Percentiles rank a stretch among this genome's conserved stretches.
Evolutionary conservation across 2,888 invertebrate species (phyloP).

Genomic region (Plebejus argus): DNA sequence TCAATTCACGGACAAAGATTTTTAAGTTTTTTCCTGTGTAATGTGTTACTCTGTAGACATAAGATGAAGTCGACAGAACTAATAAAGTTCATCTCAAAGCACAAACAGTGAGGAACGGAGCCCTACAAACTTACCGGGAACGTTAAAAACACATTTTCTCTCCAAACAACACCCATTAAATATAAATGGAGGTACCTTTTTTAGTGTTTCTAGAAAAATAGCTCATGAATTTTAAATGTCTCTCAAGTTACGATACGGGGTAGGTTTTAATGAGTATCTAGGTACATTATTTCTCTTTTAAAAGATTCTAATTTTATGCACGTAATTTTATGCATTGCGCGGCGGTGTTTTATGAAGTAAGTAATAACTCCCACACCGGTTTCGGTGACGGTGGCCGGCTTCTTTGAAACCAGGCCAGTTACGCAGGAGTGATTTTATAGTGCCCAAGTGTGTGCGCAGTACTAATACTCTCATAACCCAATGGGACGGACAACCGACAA

Average conservation of each 20-base stretch:
- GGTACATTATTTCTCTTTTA: constrained; percentile 16
- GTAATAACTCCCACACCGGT: neutral
- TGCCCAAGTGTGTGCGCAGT: no score
- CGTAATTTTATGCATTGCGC: constrained; percentile 34
- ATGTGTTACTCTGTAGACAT: neutral
- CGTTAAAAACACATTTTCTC: constrained; percentile 24
- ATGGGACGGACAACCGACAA: no score
- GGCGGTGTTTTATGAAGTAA: neutral
- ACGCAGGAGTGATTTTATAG: no score
- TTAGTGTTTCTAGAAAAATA: constrained; percentile 40
- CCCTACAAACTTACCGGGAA: constrained; percentile 10
- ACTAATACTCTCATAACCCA: no score
- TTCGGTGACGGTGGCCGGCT: no score
- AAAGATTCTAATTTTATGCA: constrained; percentile 39
- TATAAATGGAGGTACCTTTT: constrained; percentile 39
- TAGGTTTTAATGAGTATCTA: constrained; percentile 30
- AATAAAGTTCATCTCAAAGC: constrained; percentile 2
- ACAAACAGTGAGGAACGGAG: constrained; percentile 2
- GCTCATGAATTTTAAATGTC: constrained; percentile 40
- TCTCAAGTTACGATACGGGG: constrained; percentile 33
- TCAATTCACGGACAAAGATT: neutral
- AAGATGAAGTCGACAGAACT: neutral
- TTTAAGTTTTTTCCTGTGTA: neutral
- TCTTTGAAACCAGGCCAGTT: no score
- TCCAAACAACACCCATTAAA: constrained; percentile 36